Conservation (phyloP, 1,140 invertebrate genomes). For the Papilio machaon region DNA sequence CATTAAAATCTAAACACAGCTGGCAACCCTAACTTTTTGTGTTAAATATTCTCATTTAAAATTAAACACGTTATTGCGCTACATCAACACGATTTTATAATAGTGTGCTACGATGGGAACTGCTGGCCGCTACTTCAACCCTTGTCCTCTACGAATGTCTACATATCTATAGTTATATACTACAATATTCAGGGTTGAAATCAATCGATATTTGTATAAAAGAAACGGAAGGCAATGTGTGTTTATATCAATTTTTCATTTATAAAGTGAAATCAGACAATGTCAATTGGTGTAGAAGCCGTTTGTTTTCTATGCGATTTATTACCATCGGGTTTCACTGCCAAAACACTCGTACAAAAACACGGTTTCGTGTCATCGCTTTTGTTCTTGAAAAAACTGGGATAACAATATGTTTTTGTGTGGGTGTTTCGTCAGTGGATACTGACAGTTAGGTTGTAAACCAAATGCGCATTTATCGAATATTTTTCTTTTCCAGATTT, state of each 20-base stretch:
- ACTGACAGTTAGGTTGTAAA: no score
- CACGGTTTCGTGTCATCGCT: no score
- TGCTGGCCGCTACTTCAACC: conserved; percentile 42
- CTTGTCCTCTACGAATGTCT: conserved; percentile 38
- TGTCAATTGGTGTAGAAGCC: no score
- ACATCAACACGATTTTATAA: conserved; percentile 41
- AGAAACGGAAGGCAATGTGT: neutral
- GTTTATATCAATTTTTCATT: neutral
- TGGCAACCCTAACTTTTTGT: neutral
- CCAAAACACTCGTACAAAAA: no score
- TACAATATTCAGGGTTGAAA: conserved; percentile 53
- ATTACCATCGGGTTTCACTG: no score
- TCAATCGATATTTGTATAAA: conserved; percentile 51
- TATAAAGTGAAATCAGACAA: no score
- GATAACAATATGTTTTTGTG: no score
- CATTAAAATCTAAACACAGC: neutral
- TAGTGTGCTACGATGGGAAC: conserved; percentile 23
- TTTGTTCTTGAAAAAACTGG: no score
- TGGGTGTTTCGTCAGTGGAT: no score
- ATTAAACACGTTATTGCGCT: conserved; percentile 26
- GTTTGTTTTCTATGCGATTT: no score
- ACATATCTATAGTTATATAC: conserved; percentile 34
- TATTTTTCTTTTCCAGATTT: no score
- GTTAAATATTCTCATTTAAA: neutral
- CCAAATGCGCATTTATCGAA: no score